A percentile compares a stretch with the other conserved stretches of the same genome.
phyloP scores from a whole-genome alignment of 2,797 vertebrate genomes.

The Tangara arthus region DNA sequence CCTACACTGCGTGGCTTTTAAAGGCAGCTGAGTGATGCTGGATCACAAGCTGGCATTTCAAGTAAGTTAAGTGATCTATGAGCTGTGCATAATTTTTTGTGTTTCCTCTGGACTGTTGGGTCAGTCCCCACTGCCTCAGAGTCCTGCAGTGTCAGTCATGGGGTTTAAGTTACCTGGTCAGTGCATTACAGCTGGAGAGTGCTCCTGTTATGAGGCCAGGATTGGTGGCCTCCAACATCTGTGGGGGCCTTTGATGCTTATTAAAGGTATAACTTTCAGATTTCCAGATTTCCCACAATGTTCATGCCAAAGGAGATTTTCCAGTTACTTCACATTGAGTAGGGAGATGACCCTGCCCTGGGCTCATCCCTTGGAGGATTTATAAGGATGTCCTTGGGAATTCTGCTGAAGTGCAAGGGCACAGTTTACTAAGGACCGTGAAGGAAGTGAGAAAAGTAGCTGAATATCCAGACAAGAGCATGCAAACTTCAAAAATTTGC shows the following conservation, averaged over 20 bases:
- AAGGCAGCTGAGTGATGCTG: neutral
- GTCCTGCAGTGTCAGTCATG: fast-evolving
- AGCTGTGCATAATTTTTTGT: neutral
- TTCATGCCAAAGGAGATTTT: neutral
- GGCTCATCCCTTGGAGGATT: neutral
- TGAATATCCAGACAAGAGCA: neutral
- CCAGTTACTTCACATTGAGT: neutral
- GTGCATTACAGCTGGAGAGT: neutral
- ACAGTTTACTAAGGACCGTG: neutral
- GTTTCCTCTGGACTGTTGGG: neutral
- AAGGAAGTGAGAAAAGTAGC: neutral
- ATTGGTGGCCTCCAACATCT: neutral
- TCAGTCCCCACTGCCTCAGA: neutral
- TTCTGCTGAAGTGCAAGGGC: neutral
- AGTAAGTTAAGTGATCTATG: neutral
- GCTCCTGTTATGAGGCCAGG: neutral
- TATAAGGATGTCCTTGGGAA: neutral
- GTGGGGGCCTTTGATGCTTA: neutral
- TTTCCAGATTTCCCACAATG: neutral
- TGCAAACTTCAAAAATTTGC: neutral
- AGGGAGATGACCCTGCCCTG: neutral
- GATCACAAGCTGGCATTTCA: neutral
- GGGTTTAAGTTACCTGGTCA: neutral
- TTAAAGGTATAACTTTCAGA: neutral
- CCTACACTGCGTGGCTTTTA: neutral